phyloP scores from a whole-genome alignment of 30 jellyfish, hydroid and myxozoan genomes.

The Aurelia sp. region DNA sequence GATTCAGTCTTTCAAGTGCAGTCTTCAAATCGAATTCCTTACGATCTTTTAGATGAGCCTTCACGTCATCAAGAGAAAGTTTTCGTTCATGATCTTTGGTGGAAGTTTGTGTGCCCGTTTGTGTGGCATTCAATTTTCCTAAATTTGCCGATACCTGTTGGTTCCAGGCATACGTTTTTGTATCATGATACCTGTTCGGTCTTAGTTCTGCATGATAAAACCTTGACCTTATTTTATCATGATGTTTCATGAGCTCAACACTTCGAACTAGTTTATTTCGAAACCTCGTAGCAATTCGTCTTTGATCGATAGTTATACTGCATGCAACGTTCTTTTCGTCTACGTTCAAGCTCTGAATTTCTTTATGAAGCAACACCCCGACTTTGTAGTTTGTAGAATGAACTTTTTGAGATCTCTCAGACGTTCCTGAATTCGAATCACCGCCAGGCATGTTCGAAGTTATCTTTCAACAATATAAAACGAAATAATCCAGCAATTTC shows the following conservation, averaged over 20 bases:
- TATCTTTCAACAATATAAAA: too few species aligned
- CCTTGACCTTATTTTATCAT: constrained; percentile 44
- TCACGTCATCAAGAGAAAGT: background rate
- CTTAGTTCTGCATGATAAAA: constrained; percentile 10
- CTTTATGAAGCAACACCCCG: constrained; percentile 49
- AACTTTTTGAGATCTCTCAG: constrained; percentile 38
- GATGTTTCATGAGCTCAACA: constrained; percentile 51
- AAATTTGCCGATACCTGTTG: background rate
- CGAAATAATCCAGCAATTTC: too few species aligned
- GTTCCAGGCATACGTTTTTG: background rate
- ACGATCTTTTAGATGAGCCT: background rate
- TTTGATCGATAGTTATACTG: constrained; percentile 57
- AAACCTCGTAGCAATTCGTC: constrained; percentile 56
- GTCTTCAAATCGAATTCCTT: constrained; percentile 25
- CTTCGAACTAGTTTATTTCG: constrained; percentile 56
- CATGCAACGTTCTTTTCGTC: constrained; percentile 66
- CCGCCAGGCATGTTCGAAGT: too few species aligned
- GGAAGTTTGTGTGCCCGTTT: background rate
- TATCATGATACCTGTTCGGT: background rate
- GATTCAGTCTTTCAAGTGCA: too few species aligned
- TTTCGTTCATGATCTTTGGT: too few species aligned
- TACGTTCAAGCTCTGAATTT: constrained; percentile 44
- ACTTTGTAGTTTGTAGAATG: constrained; percentile 52
- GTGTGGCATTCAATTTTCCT: background rate
- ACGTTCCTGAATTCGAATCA: background rate